These are phyloP conservation scores for Chaetops frenatus DNA, from an alignment of 2,113 vertebrate genomes.

Conservation along the genomic window DNA sequence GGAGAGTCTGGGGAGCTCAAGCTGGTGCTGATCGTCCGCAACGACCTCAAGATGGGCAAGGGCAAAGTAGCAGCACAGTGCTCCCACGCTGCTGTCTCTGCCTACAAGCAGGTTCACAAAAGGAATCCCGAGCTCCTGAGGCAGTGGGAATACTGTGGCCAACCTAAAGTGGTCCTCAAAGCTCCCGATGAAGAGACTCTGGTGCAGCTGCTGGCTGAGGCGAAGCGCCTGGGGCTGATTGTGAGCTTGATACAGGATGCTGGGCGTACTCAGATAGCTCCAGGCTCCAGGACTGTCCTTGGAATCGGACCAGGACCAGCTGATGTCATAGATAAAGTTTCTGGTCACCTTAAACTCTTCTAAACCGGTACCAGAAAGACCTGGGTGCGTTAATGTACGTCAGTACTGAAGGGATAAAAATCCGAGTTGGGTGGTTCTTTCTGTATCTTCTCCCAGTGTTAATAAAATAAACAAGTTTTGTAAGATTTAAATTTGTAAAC, in stretches of 20 bases:
- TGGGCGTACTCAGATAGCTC: slow-evolving; percentile 91
- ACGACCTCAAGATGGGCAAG: slow-evolving; percentile 95
- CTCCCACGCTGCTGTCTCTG: slow-evolving; percentile 89
- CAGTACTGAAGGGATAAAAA: neutral
- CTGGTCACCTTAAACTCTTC: slow-evolving; percentile 90
- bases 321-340: slow-evolving; percentile 86
- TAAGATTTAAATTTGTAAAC: neutral
- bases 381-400: accelerated
- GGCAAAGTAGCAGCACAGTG: slow-evolving; percentile 95
- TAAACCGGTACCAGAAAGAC: slow-evolving; percentile 32
- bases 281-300: slow-evolving; percentile 90
- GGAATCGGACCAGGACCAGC: slow-evolving; percentile 88
- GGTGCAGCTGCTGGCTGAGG: slow-evolving; percentile 77
- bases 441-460: neutral
- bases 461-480: slow-evolving; percentile 1
- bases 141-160: slow-evolving; percentile 93
- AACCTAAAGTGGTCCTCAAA: slow-evolving; percentile 93
- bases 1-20: slow-evolving; percentile 90
- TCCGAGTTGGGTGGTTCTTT: neutral
- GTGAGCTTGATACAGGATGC: slow-evolving; percentile 95
- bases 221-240: slow-evolving; percentile 80
- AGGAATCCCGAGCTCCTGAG: slow-evolving; percentile 85
- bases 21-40: slow-evolving; percentile 89
- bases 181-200: slow-evolving; percentile 85
- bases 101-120: slow-evolving; percentile 86